These are phyloP conservation scores for Dexiosoma caninum DNA, from an alignment of 2,888 invertebrate genomes.

Conservation along the genomic window DNA sequence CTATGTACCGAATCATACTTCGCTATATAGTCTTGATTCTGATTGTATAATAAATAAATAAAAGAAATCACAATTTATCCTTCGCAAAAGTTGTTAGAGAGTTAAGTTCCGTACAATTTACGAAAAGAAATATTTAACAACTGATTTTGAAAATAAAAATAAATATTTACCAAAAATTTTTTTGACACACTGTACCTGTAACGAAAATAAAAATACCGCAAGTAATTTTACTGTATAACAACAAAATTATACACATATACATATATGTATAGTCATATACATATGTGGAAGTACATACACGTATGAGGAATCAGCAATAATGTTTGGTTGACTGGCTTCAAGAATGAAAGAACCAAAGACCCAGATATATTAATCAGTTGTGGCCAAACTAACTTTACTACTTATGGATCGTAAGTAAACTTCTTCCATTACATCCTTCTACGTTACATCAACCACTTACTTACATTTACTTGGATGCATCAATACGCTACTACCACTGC, in stretches of 20 bases:
- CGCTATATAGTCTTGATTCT: too few species aligned
- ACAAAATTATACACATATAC: background rate
- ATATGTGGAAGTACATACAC: background rate
- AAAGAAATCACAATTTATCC: too few species aligned
- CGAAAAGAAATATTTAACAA: too few species aligned
- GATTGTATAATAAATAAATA: too few species aligned
- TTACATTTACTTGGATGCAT: background rate
- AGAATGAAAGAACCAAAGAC: slow-evolving; percentile 5
- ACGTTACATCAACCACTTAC: background rate
- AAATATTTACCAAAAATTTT: background rate
- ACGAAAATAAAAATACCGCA: background rate
- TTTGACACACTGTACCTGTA: background rate
- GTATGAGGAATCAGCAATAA: slow-evolving; percentile 23
- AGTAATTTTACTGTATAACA: background rate
- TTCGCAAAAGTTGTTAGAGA: too few species aligned
- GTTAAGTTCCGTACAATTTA: too few species aligned
- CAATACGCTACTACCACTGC: background rate
- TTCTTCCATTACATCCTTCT: slow-evolving; percentile 12
- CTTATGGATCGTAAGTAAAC: slow-evolving; percentile 29
- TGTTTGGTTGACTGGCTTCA: slow-evolving; percentile 20
- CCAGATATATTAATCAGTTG: slow-evolving; percentile 51
- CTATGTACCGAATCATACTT: too few species aligned
- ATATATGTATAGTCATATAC: background rate
- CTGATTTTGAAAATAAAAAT: too few species aligned
- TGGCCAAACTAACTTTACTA: slow-evolving; percentile 16